A percentile compares a stretch with the other conserved stretches of the same genome.
Conservation (phyloP, 1,140 invertebrate genomes). For the Zelostemma sp. region DNA sequence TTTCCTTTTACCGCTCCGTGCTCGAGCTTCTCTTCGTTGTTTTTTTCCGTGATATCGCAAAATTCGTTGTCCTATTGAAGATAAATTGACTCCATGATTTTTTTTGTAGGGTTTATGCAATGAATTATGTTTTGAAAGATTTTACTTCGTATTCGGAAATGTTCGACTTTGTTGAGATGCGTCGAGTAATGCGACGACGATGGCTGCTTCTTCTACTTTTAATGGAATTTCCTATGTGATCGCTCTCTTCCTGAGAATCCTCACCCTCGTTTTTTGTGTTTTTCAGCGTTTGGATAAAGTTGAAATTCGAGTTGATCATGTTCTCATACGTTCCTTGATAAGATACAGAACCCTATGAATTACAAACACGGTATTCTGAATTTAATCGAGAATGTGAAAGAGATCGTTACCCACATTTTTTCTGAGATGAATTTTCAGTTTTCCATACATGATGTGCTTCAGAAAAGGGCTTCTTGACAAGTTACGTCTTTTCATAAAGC, state of each 20-base stretch:
- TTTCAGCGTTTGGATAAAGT: slow-evolving; percentile 66
- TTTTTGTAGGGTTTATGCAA: not conserved
- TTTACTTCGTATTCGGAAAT: slow-evolving; percentile 2
- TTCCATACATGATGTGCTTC: no score
- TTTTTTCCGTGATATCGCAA: slow-evolving; percentile 19
- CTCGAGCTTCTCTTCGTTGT: slow-evolving; percentile 14
- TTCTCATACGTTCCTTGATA: slow-evolving; percentile 73
- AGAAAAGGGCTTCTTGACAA: no score
- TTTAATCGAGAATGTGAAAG: no score
- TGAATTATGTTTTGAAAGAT: slow-evolving; percentile 1
- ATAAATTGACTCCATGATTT: slow-evolving; percentile 24
- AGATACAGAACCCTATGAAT: slow-evolving; percentile 74
- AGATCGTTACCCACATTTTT: no score
- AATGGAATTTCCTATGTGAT: slow-evolving; percentile 57
- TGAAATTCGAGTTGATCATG: slow-evolving; percentile 68
- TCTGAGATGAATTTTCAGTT: no score
- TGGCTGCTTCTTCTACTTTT: slow-evolving; percentile 28
- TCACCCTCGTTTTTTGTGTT: slow-evolving; percentile 20
- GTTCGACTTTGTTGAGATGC: no score
- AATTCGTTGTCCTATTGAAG: slow-evolving; percentile 10
- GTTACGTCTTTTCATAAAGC: no score
- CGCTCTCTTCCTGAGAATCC: slow-evolving; percentile 18
- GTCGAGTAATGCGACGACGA: not conserved
- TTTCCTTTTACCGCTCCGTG: slow-evolving; percentile 24
- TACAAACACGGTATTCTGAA: no score